A percentile compares a stretch with the other conserved stretches of the same genome.
Evolutionary conservation across 2,113 vertebrate species (phyloP).

Genomic region (Phalacrocorax brasilianus): DNA sequence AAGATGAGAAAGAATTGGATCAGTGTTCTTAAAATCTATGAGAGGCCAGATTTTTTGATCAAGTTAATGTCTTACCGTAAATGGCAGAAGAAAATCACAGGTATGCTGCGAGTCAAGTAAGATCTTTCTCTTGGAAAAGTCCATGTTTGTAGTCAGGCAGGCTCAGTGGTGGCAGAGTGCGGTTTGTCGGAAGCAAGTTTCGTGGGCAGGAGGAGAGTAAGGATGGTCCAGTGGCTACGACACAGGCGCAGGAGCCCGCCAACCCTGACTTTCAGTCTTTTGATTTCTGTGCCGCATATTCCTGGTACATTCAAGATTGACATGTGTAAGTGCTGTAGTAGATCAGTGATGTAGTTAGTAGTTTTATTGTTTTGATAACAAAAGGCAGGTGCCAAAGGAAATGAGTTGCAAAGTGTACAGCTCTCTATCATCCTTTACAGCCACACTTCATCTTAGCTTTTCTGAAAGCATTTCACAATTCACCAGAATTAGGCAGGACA

Average conservation of each 20-base stretch:
- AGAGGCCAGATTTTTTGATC: background rate
- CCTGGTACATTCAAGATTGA: background rate
- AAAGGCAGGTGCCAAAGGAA: background rate
- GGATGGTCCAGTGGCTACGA: fast-evolving
- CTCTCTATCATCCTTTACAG: fast-evolving
- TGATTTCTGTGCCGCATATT: background rate
- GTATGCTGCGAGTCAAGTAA: background rate
- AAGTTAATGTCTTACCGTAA: background rate
- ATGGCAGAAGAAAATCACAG: background rate
- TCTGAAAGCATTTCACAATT: background rate
- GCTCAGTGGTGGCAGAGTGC: fast-evolving
- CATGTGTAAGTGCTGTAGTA: background rate
- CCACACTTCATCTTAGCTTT: background rate
- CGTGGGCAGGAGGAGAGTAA: background rate
- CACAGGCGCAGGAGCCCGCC: fast-evolving
- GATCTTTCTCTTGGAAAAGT: background rate
- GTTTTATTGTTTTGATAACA: background rate
- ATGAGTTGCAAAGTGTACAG: background rate
- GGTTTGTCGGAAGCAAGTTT: background rate
- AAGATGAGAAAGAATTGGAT: background rate
- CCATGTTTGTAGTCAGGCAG: fast-evolving
- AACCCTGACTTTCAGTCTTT: background rate
- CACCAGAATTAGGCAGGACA: background rate
- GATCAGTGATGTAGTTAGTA: background rate
- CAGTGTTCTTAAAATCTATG: background rate